Conservation (phyloP, 2,888 invertebrate species). For the Ramazzottius varieornatus region DNA sequence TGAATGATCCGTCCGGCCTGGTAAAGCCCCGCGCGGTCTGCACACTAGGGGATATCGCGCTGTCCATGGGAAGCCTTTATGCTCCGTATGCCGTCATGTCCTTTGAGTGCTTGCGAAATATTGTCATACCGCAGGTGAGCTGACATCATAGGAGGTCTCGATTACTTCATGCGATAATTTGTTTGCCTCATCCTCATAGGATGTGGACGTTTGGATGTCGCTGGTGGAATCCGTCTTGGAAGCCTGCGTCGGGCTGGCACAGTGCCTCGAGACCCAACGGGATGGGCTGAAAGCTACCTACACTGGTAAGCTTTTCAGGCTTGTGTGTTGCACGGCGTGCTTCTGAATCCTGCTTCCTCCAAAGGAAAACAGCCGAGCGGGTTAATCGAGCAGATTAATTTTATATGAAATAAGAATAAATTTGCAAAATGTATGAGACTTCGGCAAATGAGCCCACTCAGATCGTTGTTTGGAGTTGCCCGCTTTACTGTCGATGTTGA, state of each 20-base stretch:
- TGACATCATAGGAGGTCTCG: too few species aligned
- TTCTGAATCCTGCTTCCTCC: neutral
- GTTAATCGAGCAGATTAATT: too few species aligned
- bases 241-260: slow-evolving; percentile 92
- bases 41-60: neutral
- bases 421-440: too few species aligned
- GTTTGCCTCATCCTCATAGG: too few species aligned
- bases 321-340: neutral
- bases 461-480: too few species aligned
- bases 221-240: slow-evolving; percentile 80
- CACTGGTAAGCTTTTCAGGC: slow-evolving; percentile 11
- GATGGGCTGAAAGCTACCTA: slow-evolving; percentile 17
- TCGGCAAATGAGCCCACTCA: too few species aligned
- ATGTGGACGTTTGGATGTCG: slow-evolving; percentile 24
- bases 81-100: neutral
- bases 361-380: too few species aligned
- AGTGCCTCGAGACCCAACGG: slow-evolving; percentile 61
- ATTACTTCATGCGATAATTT: too few species aligned
- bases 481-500: too few species aligned
- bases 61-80: neutral
- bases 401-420: too few species aligned
- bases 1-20: neutral
- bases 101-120: neutral
- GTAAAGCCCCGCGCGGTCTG: neutral
- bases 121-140: neutral